Evolutionary conservation across 2,113 vertebrate genomes (phyloP).

Genomic region (Oryzias woworae): DNA sequence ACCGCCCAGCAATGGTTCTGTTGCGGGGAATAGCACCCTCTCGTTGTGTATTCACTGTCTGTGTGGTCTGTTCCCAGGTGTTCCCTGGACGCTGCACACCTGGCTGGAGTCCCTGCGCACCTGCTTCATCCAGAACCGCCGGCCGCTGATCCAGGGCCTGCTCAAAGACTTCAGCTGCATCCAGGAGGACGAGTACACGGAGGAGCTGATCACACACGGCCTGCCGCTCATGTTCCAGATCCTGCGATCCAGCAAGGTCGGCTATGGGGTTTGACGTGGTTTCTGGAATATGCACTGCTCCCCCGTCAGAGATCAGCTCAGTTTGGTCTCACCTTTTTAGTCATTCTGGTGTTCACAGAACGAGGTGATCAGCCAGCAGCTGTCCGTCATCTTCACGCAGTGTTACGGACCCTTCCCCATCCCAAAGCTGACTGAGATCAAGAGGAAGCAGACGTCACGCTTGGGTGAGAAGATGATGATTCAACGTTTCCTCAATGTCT

Average conservation of each 20-base stretch:
- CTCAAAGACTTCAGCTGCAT: constrained; percentile 82
- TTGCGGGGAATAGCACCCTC: background rate
- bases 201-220: constrained; percentile 81
- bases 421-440: constrained; percentile 79
- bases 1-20: constrained; percentile 50
- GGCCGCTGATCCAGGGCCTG: constrained; percentile 78
- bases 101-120: constrained; percentile 82
- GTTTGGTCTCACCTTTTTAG: constrained; percentile 14
- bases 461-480: constrained; percentile 62
- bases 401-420: constrained; percentile 84
- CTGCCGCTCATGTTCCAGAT: constrained; percentile 84
- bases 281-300: constrained; percentile 10
- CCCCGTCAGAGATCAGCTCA: constrained; percentile 1
- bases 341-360: constrained; percentile 64
- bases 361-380: constrained; percentile 80
- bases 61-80: constrained; percentile 63
- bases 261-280: constrained; percentile 22
- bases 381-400: constrained; percentile 81
- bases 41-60: constrained; percentile 42
- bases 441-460: constrained; percentile 77
- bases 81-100: constrained; percentile 83
- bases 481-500: background rate
- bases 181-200: constrained; percentile 81
- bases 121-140: constrained; percentile 77
- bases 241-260: constrained; percentile 79